These are phyloP conservation scores for Myotis vivesi DNA, from an alignment of 2,797 vertebrate species.

Conservation along the genomic window DNA sequence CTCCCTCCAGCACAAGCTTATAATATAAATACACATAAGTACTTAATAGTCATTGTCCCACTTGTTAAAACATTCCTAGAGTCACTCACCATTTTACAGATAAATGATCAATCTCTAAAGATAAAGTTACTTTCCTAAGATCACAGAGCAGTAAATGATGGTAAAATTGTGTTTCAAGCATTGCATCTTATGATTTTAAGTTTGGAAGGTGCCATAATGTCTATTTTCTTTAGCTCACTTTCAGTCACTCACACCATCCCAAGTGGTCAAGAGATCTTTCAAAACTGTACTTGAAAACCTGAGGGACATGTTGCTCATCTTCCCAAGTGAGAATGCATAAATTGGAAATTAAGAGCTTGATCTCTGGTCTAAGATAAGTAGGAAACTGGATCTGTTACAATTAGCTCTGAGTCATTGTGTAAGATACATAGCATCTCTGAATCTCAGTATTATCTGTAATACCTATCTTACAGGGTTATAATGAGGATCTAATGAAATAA, in stretches of 20 bases:
- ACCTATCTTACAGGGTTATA: neutral
- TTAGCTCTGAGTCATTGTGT: neutral
- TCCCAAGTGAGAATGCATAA: neutral
- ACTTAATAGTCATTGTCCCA: neutral
- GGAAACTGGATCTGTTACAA: neutral
- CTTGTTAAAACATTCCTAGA: neutral
- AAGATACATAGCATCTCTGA: neutral
- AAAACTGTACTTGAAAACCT: neutral
- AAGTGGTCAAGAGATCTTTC: neutral
- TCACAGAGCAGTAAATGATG: neutral
- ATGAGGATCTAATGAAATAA: neutral
- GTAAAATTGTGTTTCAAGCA: neutral
- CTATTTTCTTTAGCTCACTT: neutral
- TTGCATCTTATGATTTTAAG: neutral
- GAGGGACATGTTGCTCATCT: neutral
- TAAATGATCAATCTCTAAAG: neutral
- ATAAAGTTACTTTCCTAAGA: neutral
- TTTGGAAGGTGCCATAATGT: neutral
- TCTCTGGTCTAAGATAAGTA: neutral
- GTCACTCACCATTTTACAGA: neutral
- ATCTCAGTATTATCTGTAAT: neutral
- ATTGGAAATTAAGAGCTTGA: neutral
- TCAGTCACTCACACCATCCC: neutral
- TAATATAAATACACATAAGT: neutral
- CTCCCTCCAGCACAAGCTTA: neutral